Conservation (phyloP, 2,113 vertebrate species). For the Irena cyanogastra region DNA sequence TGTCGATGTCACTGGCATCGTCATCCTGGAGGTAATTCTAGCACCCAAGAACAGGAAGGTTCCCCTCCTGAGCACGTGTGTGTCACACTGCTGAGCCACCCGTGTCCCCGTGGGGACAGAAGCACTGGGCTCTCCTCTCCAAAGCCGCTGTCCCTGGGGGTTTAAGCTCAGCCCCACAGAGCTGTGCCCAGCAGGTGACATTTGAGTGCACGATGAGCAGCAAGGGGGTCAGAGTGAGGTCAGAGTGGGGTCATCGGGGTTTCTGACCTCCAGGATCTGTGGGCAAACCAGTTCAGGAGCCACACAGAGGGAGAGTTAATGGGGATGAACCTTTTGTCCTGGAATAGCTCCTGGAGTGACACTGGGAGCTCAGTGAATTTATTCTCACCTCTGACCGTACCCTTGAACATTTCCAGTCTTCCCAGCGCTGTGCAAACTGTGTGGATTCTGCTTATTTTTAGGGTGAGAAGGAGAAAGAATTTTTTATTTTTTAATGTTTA, state of each 20-base stretch:
- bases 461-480: fast-evolving
- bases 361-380: neutral
- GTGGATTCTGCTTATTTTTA: neutral
- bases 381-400: fast-evolving
- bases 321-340: neutral
- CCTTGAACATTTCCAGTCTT: neutral
- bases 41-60: neutral
- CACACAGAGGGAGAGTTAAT: neutral
- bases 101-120: neutral
- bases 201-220: fast-evolving
- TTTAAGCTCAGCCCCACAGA: neutral
- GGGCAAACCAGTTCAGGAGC: fast-evolving
- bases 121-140: neutral
- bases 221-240: no score
- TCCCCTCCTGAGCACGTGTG: neutral
- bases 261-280: neutral
- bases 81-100: neutral
- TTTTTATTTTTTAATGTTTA: neutral
- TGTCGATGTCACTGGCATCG: neutral
- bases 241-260: fast-evolving
- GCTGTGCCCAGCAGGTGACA: neutral
- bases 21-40: neutral
- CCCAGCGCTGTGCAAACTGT: neutral
- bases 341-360: neutral
- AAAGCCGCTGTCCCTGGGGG: fast-evolving